Percentiles rank a stretch among this genome's conserved stretches.
Conservation (phyloP, 2,888 invertebrate genomes). For the Rhyacophila evoluta region DNA sequence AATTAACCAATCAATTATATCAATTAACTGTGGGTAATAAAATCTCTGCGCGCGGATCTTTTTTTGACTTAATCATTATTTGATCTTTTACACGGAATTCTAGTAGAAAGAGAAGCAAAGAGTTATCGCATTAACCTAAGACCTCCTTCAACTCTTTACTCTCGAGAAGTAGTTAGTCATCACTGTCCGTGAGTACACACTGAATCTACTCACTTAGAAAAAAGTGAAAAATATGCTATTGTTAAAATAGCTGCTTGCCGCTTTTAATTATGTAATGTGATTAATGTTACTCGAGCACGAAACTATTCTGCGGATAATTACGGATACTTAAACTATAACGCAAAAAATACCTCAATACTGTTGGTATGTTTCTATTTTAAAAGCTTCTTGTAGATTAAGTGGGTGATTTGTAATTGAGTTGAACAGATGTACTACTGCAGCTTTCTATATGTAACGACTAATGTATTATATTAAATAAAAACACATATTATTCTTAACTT, state of each 20-base stretch:
- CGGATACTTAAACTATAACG: not conserved
- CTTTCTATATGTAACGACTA: not conserved
- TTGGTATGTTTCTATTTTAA: not conserved
- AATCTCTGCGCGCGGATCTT: not conserved
- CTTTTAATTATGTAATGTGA: slow-evolving; percentile 5
- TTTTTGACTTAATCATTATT: not conserved
- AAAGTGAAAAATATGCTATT: not conserved
- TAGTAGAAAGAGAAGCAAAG: not conserved
- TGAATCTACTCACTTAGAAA: not conserved
- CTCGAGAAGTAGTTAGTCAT: not conserved
- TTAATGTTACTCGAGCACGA: not conserved
- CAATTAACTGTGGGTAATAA: not conserved
- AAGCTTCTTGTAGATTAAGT: not conserved
- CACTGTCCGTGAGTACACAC: not conserved
- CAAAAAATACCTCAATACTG: not conserved
- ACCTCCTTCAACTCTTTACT: not conserved
- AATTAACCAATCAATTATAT: too few relatives aligned
- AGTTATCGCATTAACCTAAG: not conserved
- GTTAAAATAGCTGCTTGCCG: not conserved
- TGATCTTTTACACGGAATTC: not conserved
- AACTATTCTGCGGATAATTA: not conserved
- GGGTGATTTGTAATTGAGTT: not conserved
- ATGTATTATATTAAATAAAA: too few relatives aligned
- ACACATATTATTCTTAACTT: too few relatives aligned
- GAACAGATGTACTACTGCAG: not conserved